Evolutionary conservation across 1,140 invertebrate genomes (phyloP), one percentile per base, ranked within the genome.

Genomic region (Bombus pyrosoma): DNA sequence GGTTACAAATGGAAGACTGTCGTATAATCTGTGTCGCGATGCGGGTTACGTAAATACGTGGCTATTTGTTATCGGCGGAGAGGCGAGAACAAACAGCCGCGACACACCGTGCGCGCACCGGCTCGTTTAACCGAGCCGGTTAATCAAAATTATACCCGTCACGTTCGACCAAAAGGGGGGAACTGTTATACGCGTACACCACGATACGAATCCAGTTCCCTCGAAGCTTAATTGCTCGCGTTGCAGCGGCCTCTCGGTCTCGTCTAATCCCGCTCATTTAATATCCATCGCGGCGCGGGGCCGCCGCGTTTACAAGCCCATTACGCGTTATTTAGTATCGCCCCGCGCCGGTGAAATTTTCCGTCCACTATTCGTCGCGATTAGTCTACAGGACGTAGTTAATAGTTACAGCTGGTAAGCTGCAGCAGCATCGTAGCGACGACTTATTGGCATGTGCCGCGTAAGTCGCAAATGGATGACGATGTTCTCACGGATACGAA

Each of bases 401-500:
- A 22, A 53, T 53, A 53, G 47, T 53, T 53, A 53, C 47, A 18
- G 47, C 18, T 53, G 2, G 47, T 53, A 53, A 53, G 18, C 18
- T 53, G 18, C 47, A 22, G 47, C 47, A 22, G 18, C 18, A 53
- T 53, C 37, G 68, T 39, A 4, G 32, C 37, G 69, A 77, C 82
- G 86, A 89, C 82, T 90, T 83, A 80, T 64, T 66, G 62, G 75
- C 85, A 73, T 87, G 81, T 80, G 69, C 34, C 74, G 69, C 69
- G 75, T 86, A 80, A 89, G n/a, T 90, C 85, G 81, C 87, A 34
- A 53, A 80, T 18, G 66, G 32, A 37, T 10, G 34, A 18, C 66
- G 18, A 32, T 13, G 64, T 66, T 15, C 75, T 86, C 68, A 47
- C 64, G 75, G 34, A 66, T 80, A 89, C 57, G 76, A 86, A 83